Conservation (phyloP, 2,113 vertebrate species). For the Heteronetta atricapilla region DNA sequence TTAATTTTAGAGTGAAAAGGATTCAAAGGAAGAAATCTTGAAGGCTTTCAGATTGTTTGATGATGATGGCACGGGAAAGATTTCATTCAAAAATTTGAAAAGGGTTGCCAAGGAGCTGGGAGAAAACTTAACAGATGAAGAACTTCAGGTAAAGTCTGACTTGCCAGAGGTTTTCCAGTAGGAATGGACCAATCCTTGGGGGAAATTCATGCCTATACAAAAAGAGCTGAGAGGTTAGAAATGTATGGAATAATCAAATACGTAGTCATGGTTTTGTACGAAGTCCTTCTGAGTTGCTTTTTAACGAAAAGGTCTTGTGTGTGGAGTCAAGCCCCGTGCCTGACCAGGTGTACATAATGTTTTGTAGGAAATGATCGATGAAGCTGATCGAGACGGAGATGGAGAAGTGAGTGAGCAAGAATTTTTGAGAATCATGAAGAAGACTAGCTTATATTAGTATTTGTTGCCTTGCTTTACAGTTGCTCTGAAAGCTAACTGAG, state of each 20-base stretch:
- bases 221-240: neutral
- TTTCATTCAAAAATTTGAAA: constrained; percentile 94
- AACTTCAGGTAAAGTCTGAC: constrained; percentile 84
- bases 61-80: constrained; percentile 90
- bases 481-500: constrained; percentile 40
- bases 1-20: constrained; percentile 85
- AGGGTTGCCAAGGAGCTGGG: constrained; percentile 91
- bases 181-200: neutral
- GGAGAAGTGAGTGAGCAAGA: constrained; percentile 93
- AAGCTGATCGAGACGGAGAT: constrained; percentile 91
- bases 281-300: neutral
- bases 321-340: neutral
- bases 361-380: constrained; percentile 95
- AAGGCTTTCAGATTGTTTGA: constrained; percentile 94
- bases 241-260: neutral
- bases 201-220: neutral
- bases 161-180: neutral
- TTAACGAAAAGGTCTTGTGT: neutral
- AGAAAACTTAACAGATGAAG: constrained; percentile 92
- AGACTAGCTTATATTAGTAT: constrained; percentile 87
- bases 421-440: constrained; percentile 95
- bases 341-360: constrained; percentile 13
- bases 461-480: neutral
- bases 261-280: neutral
- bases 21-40: constrained; percentile 92